Evolutionary conservation across 2,888 invertebrate species (phyloP).

Genomic region (Slavum lentiscoides): DNA sequence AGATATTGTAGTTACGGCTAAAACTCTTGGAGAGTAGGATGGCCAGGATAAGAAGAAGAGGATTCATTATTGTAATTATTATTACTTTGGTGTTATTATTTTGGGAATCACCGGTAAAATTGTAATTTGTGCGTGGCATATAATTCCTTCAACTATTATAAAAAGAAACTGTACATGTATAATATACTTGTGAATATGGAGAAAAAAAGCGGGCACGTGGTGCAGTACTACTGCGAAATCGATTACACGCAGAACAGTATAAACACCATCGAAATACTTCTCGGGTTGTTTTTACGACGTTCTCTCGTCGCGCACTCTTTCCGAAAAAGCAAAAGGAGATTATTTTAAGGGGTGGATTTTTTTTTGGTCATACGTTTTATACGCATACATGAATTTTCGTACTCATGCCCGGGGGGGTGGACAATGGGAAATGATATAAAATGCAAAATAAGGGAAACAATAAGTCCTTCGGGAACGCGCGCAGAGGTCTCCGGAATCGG

Average conservation of each 20-base stretch:
- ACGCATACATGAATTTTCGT: constrained; percentile 16
- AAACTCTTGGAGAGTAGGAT: no score
- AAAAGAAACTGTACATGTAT: not conserved
- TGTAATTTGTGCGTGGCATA: no score
- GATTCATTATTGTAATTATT: no score
- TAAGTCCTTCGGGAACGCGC: constrained; percentile 32
- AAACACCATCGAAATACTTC: constrained; percentile 12
- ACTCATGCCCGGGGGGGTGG: not conserved
- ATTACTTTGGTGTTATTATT: no score
- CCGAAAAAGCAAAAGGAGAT: not conserved
- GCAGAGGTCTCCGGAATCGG: constrained; percentile 23
- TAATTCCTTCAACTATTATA: no score
- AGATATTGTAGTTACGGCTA: no score
- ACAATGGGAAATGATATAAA: constrained; percentile 29
- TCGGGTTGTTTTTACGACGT: constrained; percentile 36
- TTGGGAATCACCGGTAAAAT: no score
- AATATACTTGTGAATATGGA: not conserved
- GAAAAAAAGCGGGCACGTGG: not conserved
- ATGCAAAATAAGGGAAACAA: constrained; percentile 43
- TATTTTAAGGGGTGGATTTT: constrained; percentile 15
- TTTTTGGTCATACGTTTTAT: not conserved
- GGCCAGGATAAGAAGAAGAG: no score
- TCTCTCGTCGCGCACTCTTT: not conserved
- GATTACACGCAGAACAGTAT: constrained; percentile 26
- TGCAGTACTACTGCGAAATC: constrained; percentile 14